phyloP scores from a whole-genome alignment of 2,888 invertebrate species.

The Elaeidobius kamerunicus region DNA sequence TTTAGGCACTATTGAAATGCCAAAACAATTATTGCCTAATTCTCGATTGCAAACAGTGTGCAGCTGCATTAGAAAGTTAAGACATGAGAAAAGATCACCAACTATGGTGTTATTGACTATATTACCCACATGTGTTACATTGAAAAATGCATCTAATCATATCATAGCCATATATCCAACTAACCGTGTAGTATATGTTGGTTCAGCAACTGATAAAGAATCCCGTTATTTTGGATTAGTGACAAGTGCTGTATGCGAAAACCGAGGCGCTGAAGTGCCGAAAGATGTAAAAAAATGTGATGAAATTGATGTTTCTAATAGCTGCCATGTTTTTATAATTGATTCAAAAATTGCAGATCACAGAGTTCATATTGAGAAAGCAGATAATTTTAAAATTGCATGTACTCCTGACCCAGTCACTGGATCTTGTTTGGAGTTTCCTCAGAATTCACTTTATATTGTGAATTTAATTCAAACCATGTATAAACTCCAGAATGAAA shows the following conservation, averaged over 20 bases:
- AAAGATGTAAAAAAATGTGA: constrained; percentile 34
- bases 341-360: constrained; percentile 85
- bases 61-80: constrained; percentile 82
- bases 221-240: constrained; percentile 90
- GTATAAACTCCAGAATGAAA: constrained; percentile 59
- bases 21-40: constrained; percentile 73
- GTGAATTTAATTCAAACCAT: constrained; percentile 70
- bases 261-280: constrained; percentile 33
- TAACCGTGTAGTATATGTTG: constrained; percentile 82
- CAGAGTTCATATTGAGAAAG: constrained; percentile 72
- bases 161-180: constrained; percentile 85
- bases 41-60: constrained; percentile 76
- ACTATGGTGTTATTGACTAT: constrained; percentile 84
- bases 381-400: constrained; percentile 79
- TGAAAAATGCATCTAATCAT: constrained; percentile 75
- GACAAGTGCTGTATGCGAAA: constrained; percentile 68
- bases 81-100: constrained; percentile 84
- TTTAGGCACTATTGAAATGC: constrained; percentile 94
- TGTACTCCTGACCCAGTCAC: constrained; percentile 78
- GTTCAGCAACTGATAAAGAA: constrained; percentile 87
- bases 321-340: constrained; percentile 93
- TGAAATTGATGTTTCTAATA: constrained; percentile 69
- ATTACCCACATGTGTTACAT: constrained; percentile 72
- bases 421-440: constrained; percentile 84
- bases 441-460: constrained; percentile 76